Base-by-base conservation (phyloP, 1,140 invertebrate genomes). In the Aphelenchoides fujianensis region DNA sequence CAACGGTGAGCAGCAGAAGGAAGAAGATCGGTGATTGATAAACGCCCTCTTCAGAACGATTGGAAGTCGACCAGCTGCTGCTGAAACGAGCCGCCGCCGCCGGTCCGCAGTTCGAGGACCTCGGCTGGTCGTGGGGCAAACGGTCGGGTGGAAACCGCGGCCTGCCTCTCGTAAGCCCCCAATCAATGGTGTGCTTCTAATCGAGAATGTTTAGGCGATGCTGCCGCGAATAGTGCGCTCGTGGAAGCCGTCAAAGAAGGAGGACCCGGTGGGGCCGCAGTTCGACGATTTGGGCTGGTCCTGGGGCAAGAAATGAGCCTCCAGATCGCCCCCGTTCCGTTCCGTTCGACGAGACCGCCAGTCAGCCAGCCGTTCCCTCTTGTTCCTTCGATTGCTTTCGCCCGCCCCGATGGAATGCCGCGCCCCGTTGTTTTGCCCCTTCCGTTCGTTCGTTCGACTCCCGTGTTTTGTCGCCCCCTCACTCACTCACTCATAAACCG, bases 191-290 rank as follows among this genome's bases (percentile, higher is more conserved):
- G n/a, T 36, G 23, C 12, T n/a, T n/a, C n/a, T n/a, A n/a, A 2
- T 66, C 23, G 12, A 5, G 23, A 59, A 5, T 35, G 16, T 66
- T 66, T 30, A 66, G 63, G 12, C 23, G 16, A 12, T 35, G 12
- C 27, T 66, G 12, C 63, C 16, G 23, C 63, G 63, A 66, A 23
- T n/a, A 23, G 28, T 66, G 27, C 31, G 63, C 1, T 66, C 63
- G 32, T 36, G n/a, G 27, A 31, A 66, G 31, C 16, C 34, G 36
- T 23, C 16, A 12, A 66, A 66, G 32, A 66, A n/a, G n/a, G n/a
- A n/a, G n/a, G n/a, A n/a, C n/a, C n/a, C n/a, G n/a, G n/a, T n/a
- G n/a, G n/a, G n/a, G n/a, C n/a, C n/a, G n/a, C n/a, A n/a, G n/a
- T n/a, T n/a, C n/a, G n/a, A n/a, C n/a, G n/a, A n/a, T n/a, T n/a